phyloP scores from a whole-genome alignment of 2,888 invertebrate species.

The Bugulina stolonifera region DNA sequence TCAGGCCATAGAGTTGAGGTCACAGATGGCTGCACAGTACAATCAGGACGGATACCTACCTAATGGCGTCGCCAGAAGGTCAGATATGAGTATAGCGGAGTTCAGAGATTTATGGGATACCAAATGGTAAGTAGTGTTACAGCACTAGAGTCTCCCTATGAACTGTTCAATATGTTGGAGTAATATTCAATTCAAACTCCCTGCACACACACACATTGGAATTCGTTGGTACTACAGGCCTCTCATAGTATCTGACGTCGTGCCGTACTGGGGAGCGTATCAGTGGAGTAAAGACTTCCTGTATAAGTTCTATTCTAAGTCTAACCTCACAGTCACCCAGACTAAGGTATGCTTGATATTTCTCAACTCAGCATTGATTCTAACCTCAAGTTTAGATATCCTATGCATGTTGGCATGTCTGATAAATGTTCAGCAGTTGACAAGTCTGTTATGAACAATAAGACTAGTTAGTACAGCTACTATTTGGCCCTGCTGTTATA shows the following conservation, averaged over 20 bases:
- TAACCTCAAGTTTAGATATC: too few relatives aligned
- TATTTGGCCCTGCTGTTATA: too few relatives aligned
- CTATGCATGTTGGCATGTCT: too few relatives aligned
- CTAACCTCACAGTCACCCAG: conserved; percentile 15
- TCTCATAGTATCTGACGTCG: conserved; percentile 45
- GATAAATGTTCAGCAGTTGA: too few relatives aligned
- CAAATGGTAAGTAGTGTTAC: conserved; percentile 41
- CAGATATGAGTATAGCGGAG: conserved; percentile 40
- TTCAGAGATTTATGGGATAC: conserved; percentile 49
- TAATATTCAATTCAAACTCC: too few relatives aligned
- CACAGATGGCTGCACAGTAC: conserved; percentile 1
- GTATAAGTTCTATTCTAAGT: conserved; percentile 23
- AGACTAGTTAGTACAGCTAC: too few relatives aligned
- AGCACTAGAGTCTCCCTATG: too few relatives aligned
- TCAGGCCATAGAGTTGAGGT: not conserved
- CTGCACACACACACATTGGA: too few relatives aligned
- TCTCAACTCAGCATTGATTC: too few relatives aligned
- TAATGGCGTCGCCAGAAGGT: conserved; percentile 39
- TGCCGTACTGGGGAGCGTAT: conserved; percentile 42
- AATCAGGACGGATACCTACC: not conserved
- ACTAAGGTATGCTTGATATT: conserved; percentile 15
- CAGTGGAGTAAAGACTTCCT: conserved; percentile 45
- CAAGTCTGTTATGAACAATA: too few relatives aligned
- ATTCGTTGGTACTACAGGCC: too few relatives aligned
- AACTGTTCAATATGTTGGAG: too few relatives aligned